These are phyloP conservation scores for Vanessa atalanta DNA, from an alignment of 1,140 invertebrate genomes.

Conservation along the genomic window DNA sequence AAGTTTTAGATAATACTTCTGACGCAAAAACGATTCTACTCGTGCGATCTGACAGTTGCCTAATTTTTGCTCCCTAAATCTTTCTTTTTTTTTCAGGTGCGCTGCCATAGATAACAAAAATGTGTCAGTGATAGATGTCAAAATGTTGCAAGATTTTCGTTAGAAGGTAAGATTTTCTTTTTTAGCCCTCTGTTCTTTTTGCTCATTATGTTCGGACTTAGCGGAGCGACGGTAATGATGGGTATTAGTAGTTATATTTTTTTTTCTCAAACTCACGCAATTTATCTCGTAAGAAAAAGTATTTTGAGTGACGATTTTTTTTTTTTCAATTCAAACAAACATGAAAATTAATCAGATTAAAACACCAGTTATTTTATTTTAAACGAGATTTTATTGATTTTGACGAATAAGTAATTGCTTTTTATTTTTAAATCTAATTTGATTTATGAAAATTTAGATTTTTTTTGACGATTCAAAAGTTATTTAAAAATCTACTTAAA, in stretches of 20 bases:
- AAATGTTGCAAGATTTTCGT: constrained; percentile 15
- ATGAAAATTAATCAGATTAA: no score
- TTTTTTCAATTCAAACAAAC: no score
- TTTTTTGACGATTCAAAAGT: no score
- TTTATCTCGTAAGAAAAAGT: neutral
- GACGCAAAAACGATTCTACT: no score
- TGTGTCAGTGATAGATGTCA: neutral
- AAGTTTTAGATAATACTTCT: no score
- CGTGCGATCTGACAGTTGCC: no score
- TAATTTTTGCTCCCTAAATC: neutral
- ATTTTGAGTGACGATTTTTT: neutral
- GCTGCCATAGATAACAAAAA: constrained; percentile 10
- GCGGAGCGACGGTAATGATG: neutral
- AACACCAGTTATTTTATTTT: no score
- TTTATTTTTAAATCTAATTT: no score
- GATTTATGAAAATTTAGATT: no score
- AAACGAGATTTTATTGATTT: no score
- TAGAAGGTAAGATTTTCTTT: constrained; percentile 2
- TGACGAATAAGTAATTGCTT: no score
- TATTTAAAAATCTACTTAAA: no score
- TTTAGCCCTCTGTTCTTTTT: constrained; percentile 7
- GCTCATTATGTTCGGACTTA: constrained; percentile 17
- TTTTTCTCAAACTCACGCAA: neutral
- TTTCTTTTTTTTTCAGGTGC: constrained; percentile 19
- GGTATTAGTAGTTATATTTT: neutral